Percentiles rank a stretch among this genome's conserved stretches.
Conservation (phyloP, 37 sponge, comb jelly and placozoan species). For the Aphrocallistes beatrix region DNA sequence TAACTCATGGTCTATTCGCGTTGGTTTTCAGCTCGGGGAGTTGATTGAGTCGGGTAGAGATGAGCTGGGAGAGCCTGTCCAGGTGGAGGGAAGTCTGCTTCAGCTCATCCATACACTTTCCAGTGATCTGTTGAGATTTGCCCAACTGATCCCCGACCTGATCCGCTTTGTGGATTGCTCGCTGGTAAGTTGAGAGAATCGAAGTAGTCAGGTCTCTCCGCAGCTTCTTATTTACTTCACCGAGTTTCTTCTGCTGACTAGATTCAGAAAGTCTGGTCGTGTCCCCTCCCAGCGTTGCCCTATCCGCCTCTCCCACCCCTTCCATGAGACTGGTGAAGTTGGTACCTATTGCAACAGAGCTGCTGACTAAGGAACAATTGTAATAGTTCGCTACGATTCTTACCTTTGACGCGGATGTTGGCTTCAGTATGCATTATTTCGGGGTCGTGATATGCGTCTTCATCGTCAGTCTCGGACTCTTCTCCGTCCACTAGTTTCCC, state of each 20-base stretch:
- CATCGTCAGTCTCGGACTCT: constrained; percentile 2
- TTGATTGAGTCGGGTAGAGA: neutral
- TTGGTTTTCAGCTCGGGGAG: neutral
- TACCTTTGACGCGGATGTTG: neutral
- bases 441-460: neutral
- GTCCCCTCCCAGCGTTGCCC: neutral
- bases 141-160: constrained; percentile 10
- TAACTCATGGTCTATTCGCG: neutral
- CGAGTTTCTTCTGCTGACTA: neutral
- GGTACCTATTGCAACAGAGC: neutral
- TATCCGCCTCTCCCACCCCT: neutral
- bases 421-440: neutral
- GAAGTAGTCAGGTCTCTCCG: neutral
- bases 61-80: neutral
- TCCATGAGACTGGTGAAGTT: neutral
- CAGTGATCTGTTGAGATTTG: neutral
- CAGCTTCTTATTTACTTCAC: neutral
- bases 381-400: no score
- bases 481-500: neutral
- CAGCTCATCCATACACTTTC: neutral
- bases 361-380: neutral
- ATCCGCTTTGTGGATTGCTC: neutral
- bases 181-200: neutral
- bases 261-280: neutral
- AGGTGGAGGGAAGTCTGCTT: neutral